A percentile compares a stretch with the other conserved stretches of the same genome.
These are phyloP conservation scores for Oryctolagus cuniculus DNA, from an alignment of 2,113 vertebrate genomes.

Conservation along the genomic window mOryCun1.1 NC_091443.1:54618001-54618500, in stretches of 20 bases:
- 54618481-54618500: not conserved
- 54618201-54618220: not conserved
- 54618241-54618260: not conserved
- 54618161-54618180: not conserved
- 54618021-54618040: no score
- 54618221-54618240: no score
- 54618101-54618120: not conserved
- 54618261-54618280: not conserved
- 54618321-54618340: not conserved
- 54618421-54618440: not conserved
- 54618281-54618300: not conserved
- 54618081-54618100: no score
- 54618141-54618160: not conserved
- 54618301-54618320: not conserved
- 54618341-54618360: not conserved
- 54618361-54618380: not conserved
- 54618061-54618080: no score
- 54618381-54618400: not conserved
- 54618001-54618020: no score
- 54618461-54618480: not conserved
- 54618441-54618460: not conserved
- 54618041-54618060: no score
- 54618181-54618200: not conserved
- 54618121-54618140: not conserved
- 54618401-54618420: not conserved